Evolutionary conservation across 2,797 vertebrate species (phyloP), one percentile per base, ranked within the genome.

Genomic region (Schizopygopsis malacanthus): DNA sequence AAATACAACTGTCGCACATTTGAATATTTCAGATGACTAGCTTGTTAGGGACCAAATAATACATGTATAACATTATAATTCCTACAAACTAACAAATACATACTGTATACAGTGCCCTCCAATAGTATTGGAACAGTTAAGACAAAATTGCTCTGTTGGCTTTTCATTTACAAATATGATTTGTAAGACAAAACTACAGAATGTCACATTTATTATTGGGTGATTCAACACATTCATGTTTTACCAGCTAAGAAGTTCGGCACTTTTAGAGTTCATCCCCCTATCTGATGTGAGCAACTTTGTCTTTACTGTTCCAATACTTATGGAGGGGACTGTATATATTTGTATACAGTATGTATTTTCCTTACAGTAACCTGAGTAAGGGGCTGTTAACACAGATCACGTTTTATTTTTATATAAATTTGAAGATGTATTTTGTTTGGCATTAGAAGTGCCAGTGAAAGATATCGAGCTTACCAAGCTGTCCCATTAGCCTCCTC

Each of bases 401-500:
- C 13, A 4, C 1, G 8, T 65, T 65, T 63, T 25, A 13, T 7
- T 15, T 1, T 7, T 8, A 65, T 16, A 65, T 65, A 33, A 16
- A 5, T 70, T 41, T 52, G 45, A 47, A 47, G 45, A 13, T 13
- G 50, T 16, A 5, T 52, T 15, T 2, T 50, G 15, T 52, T 52
- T 22, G 9, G 3, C 18, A 71, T 13, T 13, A 13, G 11, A 13
- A 43, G 39, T 71, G 39, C 7, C 18, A 71, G 39, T 6, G 18
- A 11, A 78, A 61, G 37, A 4, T 61, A 50, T 9, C 1, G 5
- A 65, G 43, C 91, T 85, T 94, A 99, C 98, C 97, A 6, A 99
- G 95, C 87, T 98, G 97, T 88, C 94, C 91, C 87, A 98, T 89
- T 86, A 99, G 92, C 83, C 77, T 96, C 20, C 94, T 92, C 89